Percentiles rank a stretch among this genome's conserved stretches.
Evolutionary conservation across 2,113 vertebrate species (phyloP).

Genomic region (Manacus vitellinus): DNA sequence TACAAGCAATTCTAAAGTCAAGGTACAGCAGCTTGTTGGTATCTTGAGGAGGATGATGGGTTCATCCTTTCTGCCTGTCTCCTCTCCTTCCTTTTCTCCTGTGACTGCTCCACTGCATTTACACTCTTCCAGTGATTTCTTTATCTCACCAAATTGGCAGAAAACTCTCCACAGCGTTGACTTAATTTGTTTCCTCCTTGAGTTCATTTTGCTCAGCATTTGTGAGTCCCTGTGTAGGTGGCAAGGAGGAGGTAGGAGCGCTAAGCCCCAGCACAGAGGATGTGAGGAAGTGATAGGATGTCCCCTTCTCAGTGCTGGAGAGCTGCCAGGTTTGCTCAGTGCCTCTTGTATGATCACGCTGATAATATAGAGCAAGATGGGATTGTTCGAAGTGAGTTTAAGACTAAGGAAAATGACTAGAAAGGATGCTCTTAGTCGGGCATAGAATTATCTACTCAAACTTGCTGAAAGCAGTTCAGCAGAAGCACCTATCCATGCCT

Average conservation of each 20-base stretch:
- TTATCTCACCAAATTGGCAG: background rate
- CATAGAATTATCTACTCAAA: background rate
- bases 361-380: background rate
- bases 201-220: background rate
- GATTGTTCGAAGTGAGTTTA: background rate
- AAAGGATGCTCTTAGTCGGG: background rate
- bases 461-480: background rate
- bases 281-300: fast-evolving
- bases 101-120: background rate
- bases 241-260: background rate
- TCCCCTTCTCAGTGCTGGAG: background rate
- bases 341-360: background rate
- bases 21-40: background rate
- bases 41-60: background rate
- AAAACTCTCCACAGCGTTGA: background rate
- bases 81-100: background rate
- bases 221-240: background rate
- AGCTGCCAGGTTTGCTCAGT: background rate
- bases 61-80: background rate
- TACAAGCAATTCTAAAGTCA: background rate
- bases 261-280: background rate
- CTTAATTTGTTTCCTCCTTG: background rate
- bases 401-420: background rate
- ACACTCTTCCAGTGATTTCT: background rate
- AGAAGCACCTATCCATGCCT: background rate